Evolutionary conservation across 92 coral and sea anemone species (phyloP).

Genomic region (Zoanthus sociatus): DNA sequence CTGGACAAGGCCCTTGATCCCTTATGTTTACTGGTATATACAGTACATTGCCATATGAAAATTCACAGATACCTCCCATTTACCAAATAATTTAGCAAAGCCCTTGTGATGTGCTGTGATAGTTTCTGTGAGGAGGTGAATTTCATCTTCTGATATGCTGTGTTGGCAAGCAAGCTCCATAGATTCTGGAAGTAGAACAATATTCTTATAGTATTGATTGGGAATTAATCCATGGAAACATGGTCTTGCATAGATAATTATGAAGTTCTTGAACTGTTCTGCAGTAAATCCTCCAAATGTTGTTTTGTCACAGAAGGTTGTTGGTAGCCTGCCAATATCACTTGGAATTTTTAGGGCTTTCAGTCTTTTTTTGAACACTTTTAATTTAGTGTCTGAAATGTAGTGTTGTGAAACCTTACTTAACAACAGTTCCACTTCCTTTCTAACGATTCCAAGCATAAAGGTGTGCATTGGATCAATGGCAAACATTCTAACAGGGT

Average conservation of each 20-base stretch:
- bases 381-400: neutral
- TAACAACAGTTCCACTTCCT: neutral
- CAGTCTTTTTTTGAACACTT: slow-evolving; percentile 32
- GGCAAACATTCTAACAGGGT: slow-evolving; percentile 23
- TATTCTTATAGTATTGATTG: slow-evolving; percentile 24
- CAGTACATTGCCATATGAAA: slow-evolving; percentile 65
- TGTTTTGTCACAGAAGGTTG: slow-evolving; percentile 41
- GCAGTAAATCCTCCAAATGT: slow-evolving; percentile 54
- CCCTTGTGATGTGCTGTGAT: slow-evolving; percentile 43
- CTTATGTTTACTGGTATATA: slow-evolving; percentile 32
- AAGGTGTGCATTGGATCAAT: slow-evolving; percentile 28
- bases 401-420: neutral
- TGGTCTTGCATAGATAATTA: slow-evolving; percentile 26
- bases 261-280: slow-evolving; percentile 39
- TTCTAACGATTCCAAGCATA: neutral
- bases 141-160: slow-evolving; percentile 13
- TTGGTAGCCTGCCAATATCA: slow-evolving; percentile 62
- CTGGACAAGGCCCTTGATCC: slow-evolving; percentile 55
- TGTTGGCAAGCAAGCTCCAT: neutral
- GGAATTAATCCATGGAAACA: slow-evolving; percentile 44
- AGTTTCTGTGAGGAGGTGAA: slow-evolving; percentile 22
- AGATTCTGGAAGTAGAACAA: slow-evolving; percentile 39
- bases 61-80: slow-evolving; percentile 50
- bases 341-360: slow-evolving; percentile 47
- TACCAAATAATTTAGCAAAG: slow-evolving; percentile 36